Conservation (phyloP, 2,113 vertebrate species). For the Ia io region DNA sequence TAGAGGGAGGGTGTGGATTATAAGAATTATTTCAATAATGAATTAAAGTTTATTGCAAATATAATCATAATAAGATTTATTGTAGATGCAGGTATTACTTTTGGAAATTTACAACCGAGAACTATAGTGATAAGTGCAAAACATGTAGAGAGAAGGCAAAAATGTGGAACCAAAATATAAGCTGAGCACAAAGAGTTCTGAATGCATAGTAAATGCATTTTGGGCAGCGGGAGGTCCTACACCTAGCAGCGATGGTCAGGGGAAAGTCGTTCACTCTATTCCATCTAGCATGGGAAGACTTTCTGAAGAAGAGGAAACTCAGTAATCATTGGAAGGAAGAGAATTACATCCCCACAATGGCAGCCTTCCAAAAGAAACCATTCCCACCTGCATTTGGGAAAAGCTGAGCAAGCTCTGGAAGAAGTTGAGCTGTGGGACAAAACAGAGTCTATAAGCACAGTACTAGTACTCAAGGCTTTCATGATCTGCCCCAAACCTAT, state of each 20-base stretch:
- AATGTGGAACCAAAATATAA: not conserved
- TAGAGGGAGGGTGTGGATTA: not conserved
- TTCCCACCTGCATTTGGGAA: not conserved
- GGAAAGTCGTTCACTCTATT: not conserved
- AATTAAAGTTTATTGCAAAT: constrained; percentile 50
- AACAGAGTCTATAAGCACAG: not conserved
- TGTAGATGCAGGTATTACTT: not conserved
- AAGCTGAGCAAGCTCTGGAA: not conserved
- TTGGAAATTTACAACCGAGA: not conserved
- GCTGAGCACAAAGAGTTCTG: not conserved
- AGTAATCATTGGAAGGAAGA: not conserved
- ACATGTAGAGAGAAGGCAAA: not conserved
- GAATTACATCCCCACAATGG: not conserved
- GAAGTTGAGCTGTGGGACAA: not conserved
- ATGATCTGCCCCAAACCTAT: constrained; percentile 30
- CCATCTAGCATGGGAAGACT: not conserved
- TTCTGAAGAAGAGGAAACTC: not conserved
- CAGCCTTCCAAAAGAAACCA: not conserved
- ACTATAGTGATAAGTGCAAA: not conserved
- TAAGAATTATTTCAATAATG: not conserved
- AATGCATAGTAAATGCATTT: not conserved
- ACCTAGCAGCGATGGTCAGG: not conserved
- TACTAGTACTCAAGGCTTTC: constrained; percentile 17
- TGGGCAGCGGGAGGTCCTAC: not conserved
- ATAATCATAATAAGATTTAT: constrained; percentile 13